Evolutionary conservation across 64 coral and sea anemone species (phyloP), one percentile per base, ranked within the genome.

Genomic region (Orbicella faveolata): DNA sequence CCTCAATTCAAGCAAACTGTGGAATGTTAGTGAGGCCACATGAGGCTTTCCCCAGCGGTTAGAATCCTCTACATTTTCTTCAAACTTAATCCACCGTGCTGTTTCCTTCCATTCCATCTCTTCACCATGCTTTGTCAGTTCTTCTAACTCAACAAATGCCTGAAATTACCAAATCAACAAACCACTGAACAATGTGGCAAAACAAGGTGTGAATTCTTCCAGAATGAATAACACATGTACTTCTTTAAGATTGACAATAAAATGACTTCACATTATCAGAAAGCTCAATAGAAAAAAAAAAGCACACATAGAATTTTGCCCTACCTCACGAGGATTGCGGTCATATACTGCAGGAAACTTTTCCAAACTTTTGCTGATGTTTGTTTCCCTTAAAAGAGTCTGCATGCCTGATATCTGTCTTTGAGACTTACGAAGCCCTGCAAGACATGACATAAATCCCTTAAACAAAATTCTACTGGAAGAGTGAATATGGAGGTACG

Each of bases 61-160:
- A 34, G 90, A 92, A n/a, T 86, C 94, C 16, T 96, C 94, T 20
- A 96, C 94, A 87, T 92, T 91, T 65, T 96, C 94, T 76, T 96
- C 94, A 96, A 96, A 96, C 75, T 96, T 96, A 35, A 96, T 96
- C 94, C 94, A 96, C 37, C 94, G 61, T 26, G 94, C 94, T 23
- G 87, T 92, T 57, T 96, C 94, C 65, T 92, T 96, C 94, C 94
- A 96, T 61, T 96, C 94, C 62, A 92, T 80, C 12, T 89, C 80
- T 6, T 64, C 90, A 20, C 90, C 90, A 77, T 92, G 75, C 33
- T 77, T 92, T 52, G 90, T 92, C 10, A 96, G 69, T 67, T 96
- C 94, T 65, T 96, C 90, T 66, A 96, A 48, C 78, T 96, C 94
- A 80, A 96, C 94, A 92, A 96, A 96, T 52, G 79, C 80, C 94